Evolutionary conservation across 2,797 vertebrate species (phyloP).

Genomic region (Hemibagrus guttatus): DNA sequence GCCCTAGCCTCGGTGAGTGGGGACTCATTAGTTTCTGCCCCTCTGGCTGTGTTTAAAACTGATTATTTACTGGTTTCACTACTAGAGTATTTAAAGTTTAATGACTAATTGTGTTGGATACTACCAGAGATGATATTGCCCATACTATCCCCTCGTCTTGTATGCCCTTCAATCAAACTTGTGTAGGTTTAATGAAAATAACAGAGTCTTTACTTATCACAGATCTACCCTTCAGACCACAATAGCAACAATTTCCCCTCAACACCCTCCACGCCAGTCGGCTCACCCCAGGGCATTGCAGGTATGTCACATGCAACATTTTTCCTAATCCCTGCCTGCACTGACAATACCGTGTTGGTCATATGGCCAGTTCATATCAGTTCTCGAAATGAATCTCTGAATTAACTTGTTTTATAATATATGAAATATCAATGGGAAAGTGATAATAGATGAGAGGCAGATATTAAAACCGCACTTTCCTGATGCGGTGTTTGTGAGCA

Average conservation of each 20-base stretch:
- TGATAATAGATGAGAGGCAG: background rate
- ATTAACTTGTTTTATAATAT: background rate
- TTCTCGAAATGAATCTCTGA: slow-evolving; percentile 4
- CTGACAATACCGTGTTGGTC: background rate
- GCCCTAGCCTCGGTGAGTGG: slow-evolving; percentile 94
- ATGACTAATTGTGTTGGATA: background rate
- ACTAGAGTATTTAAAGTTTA: slow-evolving; percentile 4
- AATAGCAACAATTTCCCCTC: slow-evolving; percentile 96
- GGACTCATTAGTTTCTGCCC: slow-evolving; percentile 33
- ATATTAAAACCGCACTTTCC: background rate
- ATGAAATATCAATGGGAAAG: background rate
- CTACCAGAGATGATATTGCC: background rate
- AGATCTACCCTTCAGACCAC: slow-evolving; percentile 99
- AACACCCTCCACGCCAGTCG: slow-evolving; percentile 92
- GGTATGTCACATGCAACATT: slow-evolving; percentile 68
- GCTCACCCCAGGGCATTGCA: slow-evolving; percentile 93
- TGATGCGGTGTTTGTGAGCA: background rate
- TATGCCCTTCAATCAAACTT: background rate
- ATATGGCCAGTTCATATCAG: background rate
- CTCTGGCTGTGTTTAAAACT: slow-evolving; percentile 5
- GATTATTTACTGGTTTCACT: background rate
- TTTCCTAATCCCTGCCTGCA: background rate
- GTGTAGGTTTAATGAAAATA: background rate
- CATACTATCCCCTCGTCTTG: background rate
- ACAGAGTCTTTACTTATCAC: slow-evolving; percentile 38